Evolutionary conservation across 2,888 invertebrate species (phyloP).

Genomic region (Lasioglossum pauxillum): DNA sequence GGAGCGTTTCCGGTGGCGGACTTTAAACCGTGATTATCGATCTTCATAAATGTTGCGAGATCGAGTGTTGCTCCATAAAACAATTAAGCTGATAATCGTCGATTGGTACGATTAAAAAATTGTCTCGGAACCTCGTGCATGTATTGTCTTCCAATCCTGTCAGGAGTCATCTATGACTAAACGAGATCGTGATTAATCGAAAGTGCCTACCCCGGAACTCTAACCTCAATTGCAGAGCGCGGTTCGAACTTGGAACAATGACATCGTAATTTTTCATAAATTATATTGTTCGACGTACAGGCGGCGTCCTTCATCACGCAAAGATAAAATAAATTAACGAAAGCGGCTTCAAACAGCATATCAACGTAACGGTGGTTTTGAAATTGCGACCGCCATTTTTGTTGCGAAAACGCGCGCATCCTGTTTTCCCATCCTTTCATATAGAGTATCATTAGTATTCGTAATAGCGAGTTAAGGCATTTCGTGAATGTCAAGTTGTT

Average conservation of each 20-base stretch:
- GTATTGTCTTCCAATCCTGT: neutral
- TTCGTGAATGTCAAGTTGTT: neutral
- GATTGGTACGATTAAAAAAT: neutral
- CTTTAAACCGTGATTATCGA: conserved; percentile 11
- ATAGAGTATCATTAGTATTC: conserved; percentile 25
- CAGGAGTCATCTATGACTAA: neutral
- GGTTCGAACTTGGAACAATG: neutral
- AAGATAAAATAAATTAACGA: neutral
- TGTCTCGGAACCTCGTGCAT: no score
- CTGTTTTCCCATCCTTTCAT: neutral
- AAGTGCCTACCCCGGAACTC: neutral
- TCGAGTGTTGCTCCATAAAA: neutral
- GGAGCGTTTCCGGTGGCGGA: neutral
- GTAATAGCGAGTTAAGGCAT: neutral
- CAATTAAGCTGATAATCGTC: neutral
- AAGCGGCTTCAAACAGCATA: neutral
- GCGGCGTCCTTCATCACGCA: neutral
- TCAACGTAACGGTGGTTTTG: neutral
- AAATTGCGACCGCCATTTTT: neutral
- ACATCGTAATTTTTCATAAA: neutral
- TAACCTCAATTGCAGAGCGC: neutral
- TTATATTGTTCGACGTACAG: neutral
- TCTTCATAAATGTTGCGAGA: neutral
- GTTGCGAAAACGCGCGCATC: neutral
- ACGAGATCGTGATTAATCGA: neutral